Conservation (phyloP, 2,888 invertebrate species). For the Dorcus parallelipipedus region DNA sequence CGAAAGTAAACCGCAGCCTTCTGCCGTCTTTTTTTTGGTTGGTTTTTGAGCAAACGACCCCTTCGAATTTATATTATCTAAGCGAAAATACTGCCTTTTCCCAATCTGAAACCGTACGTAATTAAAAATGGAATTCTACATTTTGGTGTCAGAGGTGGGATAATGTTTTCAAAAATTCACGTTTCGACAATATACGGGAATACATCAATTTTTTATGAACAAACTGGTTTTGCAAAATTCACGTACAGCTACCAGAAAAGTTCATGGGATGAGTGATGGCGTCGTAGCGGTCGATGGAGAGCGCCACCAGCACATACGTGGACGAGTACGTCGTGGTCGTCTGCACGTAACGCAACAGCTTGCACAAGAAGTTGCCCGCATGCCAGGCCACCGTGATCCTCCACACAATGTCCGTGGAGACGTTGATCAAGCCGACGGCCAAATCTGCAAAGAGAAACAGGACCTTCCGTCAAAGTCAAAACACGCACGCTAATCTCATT, state of each 20-base stretch:
- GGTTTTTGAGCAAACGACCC: too few relatives aligned
- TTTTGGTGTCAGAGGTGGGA: too few relatives aligned
- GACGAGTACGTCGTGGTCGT: conserved; percentile 89
- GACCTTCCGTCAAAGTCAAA: not conserved
- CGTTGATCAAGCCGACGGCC: conserved; percentile 82
- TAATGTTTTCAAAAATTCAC: too few relatives aligned
- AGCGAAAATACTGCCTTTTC: too few relatives aligned
- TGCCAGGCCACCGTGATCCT: conserved; percentile 86
- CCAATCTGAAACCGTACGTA: too few relatives aligned
- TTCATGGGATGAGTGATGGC: conserved; percentile 94
- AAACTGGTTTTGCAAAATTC: conserved; percentile 10
- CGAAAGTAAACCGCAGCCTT: too few relatives aligned
- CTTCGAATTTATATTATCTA: too few relatives aligned
- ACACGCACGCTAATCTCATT: not conserved
- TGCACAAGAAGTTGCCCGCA: conserved; percentile 85
- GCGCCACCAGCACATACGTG: conserved; percentile 86
- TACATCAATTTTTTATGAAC: too few relatives aligned
- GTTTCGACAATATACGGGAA: too few relatives aligned
- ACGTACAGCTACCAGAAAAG: conserved; percentile 92
- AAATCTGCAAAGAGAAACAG: conserved; percentile 61
- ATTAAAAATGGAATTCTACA: too few relatives aligned
- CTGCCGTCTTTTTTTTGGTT: too few relatives aligned
- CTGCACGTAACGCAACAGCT: conserved; percentile 79
- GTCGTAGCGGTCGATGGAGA: conserved; percentile 90
- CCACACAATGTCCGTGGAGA: conserved; percentile 87